These are phyloP conservation scores for Syrphus vitripennis DNA, from an alignment of 2,888 invertebrate genomes.

Conservation along the genomic window DNA sequence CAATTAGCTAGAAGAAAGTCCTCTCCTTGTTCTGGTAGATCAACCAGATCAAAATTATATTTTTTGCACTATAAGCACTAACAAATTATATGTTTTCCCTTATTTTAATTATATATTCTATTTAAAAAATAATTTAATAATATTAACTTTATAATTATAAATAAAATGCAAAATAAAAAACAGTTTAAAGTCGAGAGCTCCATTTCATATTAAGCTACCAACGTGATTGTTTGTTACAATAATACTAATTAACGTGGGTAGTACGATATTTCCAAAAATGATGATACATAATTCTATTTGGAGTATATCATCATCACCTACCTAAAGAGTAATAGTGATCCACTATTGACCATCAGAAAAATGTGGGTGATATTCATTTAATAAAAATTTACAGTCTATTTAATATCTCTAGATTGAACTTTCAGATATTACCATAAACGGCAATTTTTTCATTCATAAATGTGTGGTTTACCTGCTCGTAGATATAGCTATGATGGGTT, in stretches of 20 bases:
- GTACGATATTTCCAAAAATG: neutral
- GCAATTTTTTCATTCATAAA: neutral
- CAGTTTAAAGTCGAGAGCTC: neutral
- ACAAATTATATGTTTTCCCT: no score
- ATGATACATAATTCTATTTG: neutral
- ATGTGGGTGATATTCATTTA: neutral
- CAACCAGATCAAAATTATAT: no score
- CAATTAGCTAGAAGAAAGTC: no score
- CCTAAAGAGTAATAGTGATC: neutral
- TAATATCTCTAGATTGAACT: neutral
- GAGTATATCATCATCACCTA: neutral
- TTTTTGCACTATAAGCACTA: no score
- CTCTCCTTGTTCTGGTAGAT: no score
- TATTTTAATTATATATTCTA: no score
- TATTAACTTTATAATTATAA: no score
- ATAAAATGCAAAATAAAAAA: neutral
- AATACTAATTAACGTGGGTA: neutral
- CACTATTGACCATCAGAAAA: neutral
- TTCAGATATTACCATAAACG: neutral
- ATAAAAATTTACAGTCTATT: neutral
- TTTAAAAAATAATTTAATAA: no score
- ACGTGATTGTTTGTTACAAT: neutral
- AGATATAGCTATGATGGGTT: neutral
- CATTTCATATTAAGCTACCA: neutral
- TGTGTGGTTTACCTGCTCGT: neutral